Percentiles rank a stretch among this genome's conserved stretches.
These are phyloP conservation scores for Apamea epomidion DNA, from an alignment of 2,888 invertebrate genomes.

Conservation along the genomic window DNA sequence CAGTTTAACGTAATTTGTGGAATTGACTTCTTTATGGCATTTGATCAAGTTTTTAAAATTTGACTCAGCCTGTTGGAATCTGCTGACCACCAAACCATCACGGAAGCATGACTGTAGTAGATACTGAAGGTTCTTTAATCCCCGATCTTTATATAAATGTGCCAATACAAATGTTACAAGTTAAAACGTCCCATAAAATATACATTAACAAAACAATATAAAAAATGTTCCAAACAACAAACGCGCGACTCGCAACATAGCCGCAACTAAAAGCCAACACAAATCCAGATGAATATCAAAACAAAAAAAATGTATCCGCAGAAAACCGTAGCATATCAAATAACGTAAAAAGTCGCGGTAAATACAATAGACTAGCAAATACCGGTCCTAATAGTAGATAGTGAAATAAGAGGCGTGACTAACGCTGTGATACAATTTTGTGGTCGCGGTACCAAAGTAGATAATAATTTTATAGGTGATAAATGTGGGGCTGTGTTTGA, in stretches of 20 bases:
- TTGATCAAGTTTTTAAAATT: neutral
- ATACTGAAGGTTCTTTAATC: neutral
- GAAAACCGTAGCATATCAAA: conserved; percentile 77
- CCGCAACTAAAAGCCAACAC: conserved; percentile 52
- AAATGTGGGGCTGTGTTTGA: conserved; percentile 68
- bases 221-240: neutral
- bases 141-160: neutral
- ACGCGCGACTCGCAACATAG: neutral
- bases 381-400: conserved; percentile 61
- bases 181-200: neutral
- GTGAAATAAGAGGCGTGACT: conserved; percentile 83
- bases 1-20: conserved; percentile 17
- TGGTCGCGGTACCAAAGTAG: conserved; percentile 69
- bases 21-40: neutral
- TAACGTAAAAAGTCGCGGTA: conserved; percentile 24
- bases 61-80: neutral
- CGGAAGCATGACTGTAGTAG: neutral
- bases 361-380: conserved; percentile 49
- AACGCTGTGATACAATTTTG: conserved; percentile 81
- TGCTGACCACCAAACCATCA: neutral
- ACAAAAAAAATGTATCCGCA: conserved; percentile 73
- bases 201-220: neutral
- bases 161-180: neutral
- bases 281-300: conserved; percentile 65
- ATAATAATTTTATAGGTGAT: conserved; percentile 63